A percentile compares a stretch with the other conserved stretches of the same genome.
These are phyloP conservation scores for Haliclystus octoradiatus DNA, from an alignment of 30 jellyfish, hydroid and myxozoan species.

Conservation along the genomic window DNA sequence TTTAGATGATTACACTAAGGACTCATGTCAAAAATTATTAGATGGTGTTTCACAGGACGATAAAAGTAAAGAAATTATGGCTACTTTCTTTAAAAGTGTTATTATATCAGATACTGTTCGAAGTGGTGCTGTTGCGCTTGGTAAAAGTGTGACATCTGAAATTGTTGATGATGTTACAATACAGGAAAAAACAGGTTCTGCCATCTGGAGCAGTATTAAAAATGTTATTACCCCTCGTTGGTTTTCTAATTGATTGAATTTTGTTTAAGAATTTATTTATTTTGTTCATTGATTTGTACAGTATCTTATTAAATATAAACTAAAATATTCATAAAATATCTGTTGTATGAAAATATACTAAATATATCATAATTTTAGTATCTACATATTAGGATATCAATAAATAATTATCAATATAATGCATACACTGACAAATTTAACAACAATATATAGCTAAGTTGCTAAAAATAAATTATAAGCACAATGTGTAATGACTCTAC, in stretches of 20 bases:
- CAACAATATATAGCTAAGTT: too few species aligned
- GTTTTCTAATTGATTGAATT: conserved; percentile 17
- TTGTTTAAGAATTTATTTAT: too few species aligned
- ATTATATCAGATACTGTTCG: conserved; percentile 55
- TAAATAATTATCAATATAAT: too few species aligned
- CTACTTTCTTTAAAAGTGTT: conserved; percentile 41
- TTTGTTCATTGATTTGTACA: too few species aligned
- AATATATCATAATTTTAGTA: too few species aligned
- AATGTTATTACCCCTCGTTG: conserved; percentile 51
- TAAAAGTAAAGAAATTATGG: conserved; percentile 31
- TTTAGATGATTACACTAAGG: conserved; percentile 26
- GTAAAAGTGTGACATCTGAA: conserved; percentile 56
- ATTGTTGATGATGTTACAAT: conserved; percentile 47
- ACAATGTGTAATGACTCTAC: too few species aligned
- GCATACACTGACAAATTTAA: too few species aligned
- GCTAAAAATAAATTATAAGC: too few species aligned
- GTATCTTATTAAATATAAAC: too few species aligned
- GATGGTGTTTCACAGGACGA: conserved; percentile 28
- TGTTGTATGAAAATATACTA: too few species aligned
- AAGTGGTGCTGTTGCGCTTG: conserved; percentile 55
- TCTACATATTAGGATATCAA: too few species aligned
- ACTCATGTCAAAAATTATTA: conserved; percentile 41
- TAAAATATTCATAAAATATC: too few species aligned
- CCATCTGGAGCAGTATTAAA: conserved; percentile 60
- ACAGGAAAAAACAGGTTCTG: conserved; percentile 67